These are phyloP conservation scores for Antechinus flavipes DNA, from an alignment of 2,113 vertebrate species.

Conservation along the genomic window DNA sequence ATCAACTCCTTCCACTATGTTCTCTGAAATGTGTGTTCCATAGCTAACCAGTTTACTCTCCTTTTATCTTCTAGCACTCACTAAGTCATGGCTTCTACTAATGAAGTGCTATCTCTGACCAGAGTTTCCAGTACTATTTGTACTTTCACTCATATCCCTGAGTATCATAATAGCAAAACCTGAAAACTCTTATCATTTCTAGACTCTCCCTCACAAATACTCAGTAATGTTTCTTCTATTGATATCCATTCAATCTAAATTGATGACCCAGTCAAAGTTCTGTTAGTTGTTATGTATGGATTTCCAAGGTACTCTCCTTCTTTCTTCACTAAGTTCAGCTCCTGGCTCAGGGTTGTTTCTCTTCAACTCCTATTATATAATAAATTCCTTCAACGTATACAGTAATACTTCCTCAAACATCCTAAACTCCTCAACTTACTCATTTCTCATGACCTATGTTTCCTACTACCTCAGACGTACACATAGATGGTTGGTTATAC, in stretches of 20 bases:
- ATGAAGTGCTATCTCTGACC: background rate
- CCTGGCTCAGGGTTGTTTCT: background rate
- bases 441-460: background rate
- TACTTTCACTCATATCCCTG: background rate
- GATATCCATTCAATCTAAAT: background rate
- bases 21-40: background rate
- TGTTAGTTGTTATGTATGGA: background rate
- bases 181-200: background rate
- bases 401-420: background rate
- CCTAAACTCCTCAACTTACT: background rate
- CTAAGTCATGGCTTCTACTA: background rate
- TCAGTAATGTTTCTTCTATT: background rate
- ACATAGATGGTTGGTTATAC: too few species aligned
- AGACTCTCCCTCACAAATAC: background rate
- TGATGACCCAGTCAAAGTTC: background rate
- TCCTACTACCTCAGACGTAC: too few species aligned
- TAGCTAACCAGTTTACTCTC: background rate
- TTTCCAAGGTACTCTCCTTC: background rate
- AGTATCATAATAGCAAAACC: background rate
- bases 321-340: background rate
- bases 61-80: background rate
- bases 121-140: background rate
- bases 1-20: background rate
- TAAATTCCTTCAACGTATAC: background rate
- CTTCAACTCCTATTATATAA: background rate